Base-by-base conservation (phyloP, 2,888 invertebrate genomes). In the Petrolisthes manimaculis region DNA sequence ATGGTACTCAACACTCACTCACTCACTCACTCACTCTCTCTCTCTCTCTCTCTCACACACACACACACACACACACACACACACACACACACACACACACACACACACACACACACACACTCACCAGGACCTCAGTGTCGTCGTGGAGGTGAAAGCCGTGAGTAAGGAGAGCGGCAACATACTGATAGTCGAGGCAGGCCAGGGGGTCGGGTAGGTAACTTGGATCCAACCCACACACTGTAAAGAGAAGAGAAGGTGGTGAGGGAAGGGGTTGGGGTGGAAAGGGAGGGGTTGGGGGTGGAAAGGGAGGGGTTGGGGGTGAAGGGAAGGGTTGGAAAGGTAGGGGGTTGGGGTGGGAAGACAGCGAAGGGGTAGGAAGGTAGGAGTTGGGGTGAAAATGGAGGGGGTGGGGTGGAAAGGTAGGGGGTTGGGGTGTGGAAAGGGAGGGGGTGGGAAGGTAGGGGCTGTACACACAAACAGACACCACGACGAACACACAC, bases 171-270 rank as follows among this genome's bases (percentile, higher is more conserved):
- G 89, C 89, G 18, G 89, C 89, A 67, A 86, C 80, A 71, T 84
- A 89, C 80, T 86, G 86, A 56, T 86, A 89, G 78, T 89, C 89
- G 14, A 89, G 84, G 78, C 89, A 89, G 61, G 84, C 86, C 56
- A 86, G 81, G 3, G 89, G 89, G 84, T 89, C 89, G 5, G 89
- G 86, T 6, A 89, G 55, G 53, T 67, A 67, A 4, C 67, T 51
- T 6, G 86, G 56, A 61, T 61, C 75, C 6, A 69, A n/a, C 61
- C 37, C 77, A 67, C 89, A 89, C 85, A 86, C 89, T 89, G 77
- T 53, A 24, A 9, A 6, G 14, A 6, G 8, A 61, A 6, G 8
- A 61, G 8, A 61, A n/a, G 54, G 75, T 3, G 18, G 12, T 61
- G 61, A 61, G 9, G 61, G 14, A 21, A 3, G 37, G 24, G 77